Percentiles rank a stretch among this genome's conserved stretches.
Conservation (phyloP, 2,113 vertebrate species). For the Potamarius usumacintae region DNA sequence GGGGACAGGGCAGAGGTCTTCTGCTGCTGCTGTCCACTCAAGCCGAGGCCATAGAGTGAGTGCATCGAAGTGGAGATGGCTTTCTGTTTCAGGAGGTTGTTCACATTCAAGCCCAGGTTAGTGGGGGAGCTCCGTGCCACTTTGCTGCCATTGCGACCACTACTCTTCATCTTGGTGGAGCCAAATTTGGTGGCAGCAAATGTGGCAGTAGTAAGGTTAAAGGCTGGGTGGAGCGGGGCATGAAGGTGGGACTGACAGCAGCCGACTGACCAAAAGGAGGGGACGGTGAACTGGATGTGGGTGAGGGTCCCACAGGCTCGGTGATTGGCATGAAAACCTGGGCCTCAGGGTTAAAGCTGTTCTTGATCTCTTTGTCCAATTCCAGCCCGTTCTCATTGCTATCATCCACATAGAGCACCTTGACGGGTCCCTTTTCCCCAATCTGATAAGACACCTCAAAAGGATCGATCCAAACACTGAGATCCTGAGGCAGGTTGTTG, state of each 20-base stretch:
- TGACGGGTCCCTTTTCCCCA: constrained; percentile 96
- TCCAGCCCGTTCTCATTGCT: constrained; percentile 87
- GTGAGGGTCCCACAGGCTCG: constrained; percentile 85
- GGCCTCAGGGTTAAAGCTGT: constrained; percentile 98
- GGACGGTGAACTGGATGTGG: constrained; percentile 88
- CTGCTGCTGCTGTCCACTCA: constrained; percentile 84
- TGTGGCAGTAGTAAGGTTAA: constrained; percentile 97
- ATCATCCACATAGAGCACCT: constrained; percentile 96
- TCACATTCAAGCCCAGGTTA: constrained; percentile 93
- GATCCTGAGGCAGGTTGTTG: constrained; percentile 96
- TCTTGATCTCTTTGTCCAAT: constrained; percentile 98
- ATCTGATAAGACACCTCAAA: constrained; percentile 99
- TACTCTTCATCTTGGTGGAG: constrained; percentile 99
- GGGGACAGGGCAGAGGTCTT: constrained; percentile 95
- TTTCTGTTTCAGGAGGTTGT: constrained; percentile 95
- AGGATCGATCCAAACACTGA: constrained; percentile 98
- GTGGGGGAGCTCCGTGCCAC: constrained; percentile 90
- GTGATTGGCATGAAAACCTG: constrained; percentile 98
- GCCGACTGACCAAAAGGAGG: constrained; percentile 95
- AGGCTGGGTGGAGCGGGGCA: constrained; percentile 93
- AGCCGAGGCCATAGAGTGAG: constrained; percentile 90
- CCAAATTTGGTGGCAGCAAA: constrained; percentile 99
- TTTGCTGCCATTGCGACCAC: constrained; percentile 83
- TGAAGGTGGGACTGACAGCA: constrained; percentile 94
- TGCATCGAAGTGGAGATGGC: constrained; percentile 94